phyloP scores from a whole-genome alignment of 2,888 invertebrate genomes.

The Epinotia brunnichana region DNA sequence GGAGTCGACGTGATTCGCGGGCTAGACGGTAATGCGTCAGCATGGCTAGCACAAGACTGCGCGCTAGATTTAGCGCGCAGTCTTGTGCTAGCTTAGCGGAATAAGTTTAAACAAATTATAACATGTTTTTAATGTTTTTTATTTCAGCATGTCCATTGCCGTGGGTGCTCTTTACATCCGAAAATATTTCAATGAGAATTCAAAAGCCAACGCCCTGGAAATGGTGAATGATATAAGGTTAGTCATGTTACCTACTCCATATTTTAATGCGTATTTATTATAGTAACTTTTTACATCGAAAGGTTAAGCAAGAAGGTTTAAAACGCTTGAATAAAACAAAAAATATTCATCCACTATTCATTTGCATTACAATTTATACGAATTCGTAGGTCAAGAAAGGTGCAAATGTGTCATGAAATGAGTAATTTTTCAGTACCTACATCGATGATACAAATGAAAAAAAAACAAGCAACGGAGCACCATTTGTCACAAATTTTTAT shows the following conservation, averaged over 20 bases:
- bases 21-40: too few species aligned
- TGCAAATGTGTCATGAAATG: background rate
- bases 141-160: conserved; percentile 87
- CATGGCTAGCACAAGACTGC: too few species aligned
- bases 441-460: background rate
- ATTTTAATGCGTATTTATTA: background rate
- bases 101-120: too few species aligned
- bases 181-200: conserved; percentile 93
- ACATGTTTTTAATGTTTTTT: conserved; percentile 39
- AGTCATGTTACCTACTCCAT: conserved; percentile 6
- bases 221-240: conserved; percentile 94
- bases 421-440: background rate
- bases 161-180: conserved; percentile 94
- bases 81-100: too few species aligned
- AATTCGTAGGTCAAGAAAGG: background rate
- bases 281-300: background rate
- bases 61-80: too few species aligned
- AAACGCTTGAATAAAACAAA: background rate
- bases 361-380: conserved; percentile 1
- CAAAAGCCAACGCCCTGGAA: conserved; percentile 91
- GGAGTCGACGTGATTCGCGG: too few species aligned
- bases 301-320: background rate
- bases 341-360: background rate
- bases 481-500: too few species aligned
- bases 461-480: background rate